Percentiles rank a stretch among this genome's conserved stretches.
Conservation (phyloP, 2,113 vertebrate species). For the Calypte anna region DNA sequence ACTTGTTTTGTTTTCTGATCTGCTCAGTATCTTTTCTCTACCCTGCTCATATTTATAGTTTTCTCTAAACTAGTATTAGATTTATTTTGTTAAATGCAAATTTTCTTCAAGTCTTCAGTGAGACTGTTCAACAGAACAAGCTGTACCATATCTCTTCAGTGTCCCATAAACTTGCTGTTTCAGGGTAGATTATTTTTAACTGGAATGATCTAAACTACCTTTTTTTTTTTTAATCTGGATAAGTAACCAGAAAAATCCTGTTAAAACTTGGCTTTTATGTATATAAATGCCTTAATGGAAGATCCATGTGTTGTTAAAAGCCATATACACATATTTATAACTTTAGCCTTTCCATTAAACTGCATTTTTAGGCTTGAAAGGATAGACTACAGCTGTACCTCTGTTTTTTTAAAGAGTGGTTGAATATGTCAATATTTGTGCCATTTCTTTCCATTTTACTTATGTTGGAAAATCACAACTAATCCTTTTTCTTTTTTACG, state of each 20-base stretch:
- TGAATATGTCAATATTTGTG: background rate
- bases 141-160: background rate
- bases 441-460: background rate
- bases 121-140: background rate
- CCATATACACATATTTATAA: background rate
- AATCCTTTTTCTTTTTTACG: background rate
- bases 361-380: background rate
- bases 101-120: background rate
- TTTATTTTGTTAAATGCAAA: background rate
- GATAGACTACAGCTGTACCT: background rate
- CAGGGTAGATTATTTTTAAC: background rate
- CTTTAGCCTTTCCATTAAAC: background rate
- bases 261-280: background rate
- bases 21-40: background rate
- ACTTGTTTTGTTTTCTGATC: background rate
- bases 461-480: background rate
- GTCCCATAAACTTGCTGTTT: background rate
- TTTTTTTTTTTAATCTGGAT: background rate
- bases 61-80: background rate
- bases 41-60: background rate
- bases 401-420: background rate
- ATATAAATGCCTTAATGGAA: background rate
- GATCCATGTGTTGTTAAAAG: background rate
- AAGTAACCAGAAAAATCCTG: background rate
- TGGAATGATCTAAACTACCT: background rate